Evolutionary conservation across 2,888 invertebrate species (phyloP), one percentile per base, ranked within the genome.

Genomic region (Tortrix viridana): DNA sequence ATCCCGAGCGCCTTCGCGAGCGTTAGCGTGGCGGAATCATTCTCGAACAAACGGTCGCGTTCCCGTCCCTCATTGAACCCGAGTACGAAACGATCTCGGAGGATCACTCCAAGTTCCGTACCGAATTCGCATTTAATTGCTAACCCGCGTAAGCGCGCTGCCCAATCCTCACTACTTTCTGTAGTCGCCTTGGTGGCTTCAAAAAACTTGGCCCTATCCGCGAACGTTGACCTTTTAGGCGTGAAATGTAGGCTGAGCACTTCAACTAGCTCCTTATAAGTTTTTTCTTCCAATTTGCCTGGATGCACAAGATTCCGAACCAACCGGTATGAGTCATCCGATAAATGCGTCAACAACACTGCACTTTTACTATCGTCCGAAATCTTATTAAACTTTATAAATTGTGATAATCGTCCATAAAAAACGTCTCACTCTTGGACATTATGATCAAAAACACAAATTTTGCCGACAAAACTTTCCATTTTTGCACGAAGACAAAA

Each of bases 101-200:
- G 23, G 1, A 20, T n/a, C 23, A 16, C 37, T 6, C 53, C 53
- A 18, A 63, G 43, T 9, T 49, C 53, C 5, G 46, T 14, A 3
- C 56, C 57, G 22, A 65, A 65, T 6, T 52, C 47, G 23, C 60
- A 65, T 16, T 60, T 14, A 14, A 19, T 32, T 7, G 65, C 65
- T 5, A 65, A 46, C 5, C 60, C 60, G 20, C 65, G 38, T 4
- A 65, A 26, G 19, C 60, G 55, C 12, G 48, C 60, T 12, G 60
- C 60, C 56, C 56, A 65, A n/a, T 65, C 60, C 12, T 52, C 38
- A 3, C 50, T n/a, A 3, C 26, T 38, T 47, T 62, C 12, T 26
- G 49, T 18, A 3, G 5, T 4, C 2, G 3, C 2, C n/a, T 18
- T 50, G 3, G 16, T n/a, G 32, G 53, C 53, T 3, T 22, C 37